Percentiles rank a stretch among this genome's conserved stretches.
Conservation (phyloP, 2,797 vertebrate genomes). For the Lepidocolaptes lacrymiger region DNA sequence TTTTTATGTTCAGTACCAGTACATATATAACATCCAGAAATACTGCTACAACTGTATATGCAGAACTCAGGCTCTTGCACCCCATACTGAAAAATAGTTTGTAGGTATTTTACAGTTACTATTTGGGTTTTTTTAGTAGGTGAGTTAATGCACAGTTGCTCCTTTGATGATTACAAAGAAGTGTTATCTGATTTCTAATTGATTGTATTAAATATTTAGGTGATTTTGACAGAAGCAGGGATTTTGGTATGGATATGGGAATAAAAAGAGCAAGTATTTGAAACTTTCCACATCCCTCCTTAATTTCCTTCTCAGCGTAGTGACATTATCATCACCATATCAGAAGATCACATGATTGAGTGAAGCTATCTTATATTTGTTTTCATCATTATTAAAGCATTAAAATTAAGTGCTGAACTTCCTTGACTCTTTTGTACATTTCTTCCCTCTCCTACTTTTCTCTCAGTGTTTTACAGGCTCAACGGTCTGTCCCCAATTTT, state of each 20-base stretch:
- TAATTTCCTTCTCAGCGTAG: not conserved
- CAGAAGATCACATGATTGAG: not conserved
- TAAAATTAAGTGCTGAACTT: not conserved
- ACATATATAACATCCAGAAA: not conserved
- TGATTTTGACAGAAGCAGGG: not conserved
- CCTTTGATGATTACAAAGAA: not conserved
- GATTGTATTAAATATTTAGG: not conserved
- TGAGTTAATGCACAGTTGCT: not conserved
- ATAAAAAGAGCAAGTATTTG: not conserved
- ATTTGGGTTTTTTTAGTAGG: not conserved
- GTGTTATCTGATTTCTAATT: not conserved
- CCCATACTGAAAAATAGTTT: not conserved
- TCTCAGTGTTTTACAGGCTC: not conserved
- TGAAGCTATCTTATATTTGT: not conserved
- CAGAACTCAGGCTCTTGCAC: not conserved
- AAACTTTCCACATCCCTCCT: not conserved
- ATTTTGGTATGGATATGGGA: not conserved
- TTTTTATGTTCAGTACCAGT: conserved; percentile 14
- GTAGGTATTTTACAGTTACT: not conserved
- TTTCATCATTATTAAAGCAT: not conserved
- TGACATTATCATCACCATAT: not conserved
- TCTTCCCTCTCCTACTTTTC: not conserved
- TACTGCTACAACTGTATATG: not conserved
- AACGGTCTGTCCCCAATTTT: not conserved
- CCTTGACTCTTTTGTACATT: not conserved